Evolutionary conservation across 2,888 invertebrate genomes (phyloP).

Genomic region (Cryptocheilus praepositus): DNA sequence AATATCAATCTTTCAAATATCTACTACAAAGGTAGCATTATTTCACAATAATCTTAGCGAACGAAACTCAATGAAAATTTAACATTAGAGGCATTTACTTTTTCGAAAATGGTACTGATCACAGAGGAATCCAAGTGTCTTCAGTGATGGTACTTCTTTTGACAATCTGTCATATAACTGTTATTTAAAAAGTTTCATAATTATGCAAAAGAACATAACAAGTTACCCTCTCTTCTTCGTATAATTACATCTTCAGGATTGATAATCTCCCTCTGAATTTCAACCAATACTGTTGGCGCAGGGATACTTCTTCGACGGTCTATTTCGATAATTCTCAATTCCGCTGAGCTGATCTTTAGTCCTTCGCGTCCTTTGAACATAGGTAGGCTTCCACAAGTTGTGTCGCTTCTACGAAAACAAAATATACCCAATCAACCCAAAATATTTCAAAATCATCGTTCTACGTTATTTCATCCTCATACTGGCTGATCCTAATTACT

Average conservation of each 20-base stretch:
- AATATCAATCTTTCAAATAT: too few relatives aligned
- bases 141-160: too few relatives aligned
- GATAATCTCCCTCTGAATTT: slow-evolving; percentile 55
- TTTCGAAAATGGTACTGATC: too few relatives aligned
- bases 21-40: too few relatives aligned
- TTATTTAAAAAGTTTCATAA: too few relatives aligned
- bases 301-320: slow-evolving; percentile 55
- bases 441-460: neutral
- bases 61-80: too few relatives aligned
- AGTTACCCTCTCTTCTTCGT: slow-evolving; percentile 62
- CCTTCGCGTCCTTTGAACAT: slow-evolving; percentile 42
- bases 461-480: too few relatives aligned
- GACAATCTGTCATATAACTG: too few relatives aligned
- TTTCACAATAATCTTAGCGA: too few relatives aligned
- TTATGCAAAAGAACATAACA: slow-evolving; percentile 22
- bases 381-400: neutral
- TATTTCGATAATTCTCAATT: slow-evolving; percentile 57
- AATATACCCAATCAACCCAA: neutral
- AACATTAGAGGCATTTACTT: too few relatives aligned
- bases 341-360: slow-evolving; percentile 43
- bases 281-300: slow-evolving; percentile 21
- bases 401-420: neutral
- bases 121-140: too few relatives aligned
- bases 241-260: slow-evolving; percentile 58
- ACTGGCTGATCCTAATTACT: too few relatives aligned